Base-by-base conservation (phyloP, 2,113 vertebrate species). In the Lophura nycthemera region DNA sequence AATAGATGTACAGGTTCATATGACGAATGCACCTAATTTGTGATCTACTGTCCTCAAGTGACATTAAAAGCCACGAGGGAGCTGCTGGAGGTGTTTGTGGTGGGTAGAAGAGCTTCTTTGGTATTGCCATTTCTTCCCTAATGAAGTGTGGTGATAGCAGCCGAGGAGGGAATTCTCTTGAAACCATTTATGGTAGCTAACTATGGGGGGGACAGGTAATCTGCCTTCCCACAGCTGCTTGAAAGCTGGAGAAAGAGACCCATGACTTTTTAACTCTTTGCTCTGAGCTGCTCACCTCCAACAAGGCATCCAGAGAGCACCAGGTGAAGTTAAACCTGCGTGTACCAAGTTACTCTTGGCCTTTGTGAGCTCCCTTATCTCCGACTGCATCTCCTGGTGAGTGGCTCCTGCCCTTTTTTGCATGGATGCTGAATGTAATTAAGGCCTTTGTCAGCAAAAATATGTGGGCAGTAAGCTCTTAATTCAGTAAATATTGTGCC, bases 161-260 rank as follows among this genome's bases (percentile, higher is more conserved):
- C 29, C n/a, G 60, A 63, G 30, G 66, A 84, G 18, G 54, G 54
- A 20, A 6, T 76, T 70, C 69, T 61, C 40, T 87, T 92, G 66
- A 48, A 65, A 29, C 10, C 5, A 1, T 52, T 72, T 24, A 38
- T 63, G 20, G 60, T 56, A 73, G 42, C 72, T 57, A 69, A 8
- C 48, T 82, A 59, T 2, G 4, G 36, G 71, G 38, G 15, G 34
- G 43, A 10, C 42, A 52, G 42, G 42, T 50, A 64, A 30, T 40
- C n/a, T 57, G 66, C 38, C 45, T 90, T 92, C 52, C 65, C 65
- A 8, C 38, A 61, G 52, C 57, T 1, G 0, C 47, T 83, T 38
- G 54, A 42, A 42, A 67, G 71, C 25, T 82, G 59, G 65, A 78
- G 30, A 0, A 0, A n/a, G 34, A 89, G 13, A 29, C 24, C 0